Conservation (phyloP, 2,113 vertebrate species). For the Oenanthe melanoleuca region DNA sequence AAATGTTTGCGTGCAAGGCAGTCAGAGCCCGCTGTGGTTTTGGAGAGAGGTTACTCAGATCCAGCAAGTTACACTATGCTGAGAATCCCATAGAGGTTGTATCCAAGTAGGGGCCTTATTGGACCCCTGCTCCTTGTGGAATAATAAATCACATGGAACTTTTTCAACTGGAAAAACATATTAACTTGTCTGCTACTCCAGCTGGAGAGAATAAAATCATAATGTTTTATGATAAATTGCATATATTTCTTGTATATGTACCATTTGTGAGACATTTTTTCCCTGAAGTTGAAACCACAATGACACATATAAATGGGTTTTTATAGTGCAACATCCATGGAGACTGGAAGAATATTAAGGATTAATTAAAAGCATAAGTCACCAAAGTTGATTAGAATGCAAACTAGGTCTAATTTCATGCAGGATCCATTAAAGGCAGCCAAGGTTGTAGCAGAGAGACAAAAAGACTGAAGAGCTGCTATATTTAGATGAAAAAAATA, state of each 20-base stretch:
- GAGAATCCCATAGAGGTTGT: neutral
- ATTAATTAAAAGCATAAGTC: conserved; percentile 41
- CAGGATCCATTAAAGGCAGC: neutral
- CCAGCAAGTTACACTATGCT: neutral
- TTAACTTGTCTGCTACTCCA: conserved; percentile 16
- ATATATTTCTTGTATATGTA: neutral
- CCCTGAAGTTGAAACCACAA: neutral
- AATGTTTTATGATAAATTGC: conserved; percentile 17
- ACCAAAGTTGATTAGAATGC: conserved; percentile 19
- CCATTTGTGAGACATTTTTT: neutral
- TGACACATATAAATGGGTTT: neutral
- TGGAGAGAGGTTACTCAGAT: neutral
- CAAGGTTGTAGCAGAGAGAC: neutral
- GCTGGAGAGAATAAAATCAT: conserved; percentile 41
- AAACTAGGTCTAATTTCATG: conserved; percentile 11
- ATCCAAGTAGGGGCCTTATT: neutral
- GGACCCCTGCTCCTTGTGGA: neutral
- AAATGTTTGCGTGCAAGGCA: conserved; percentile 4
- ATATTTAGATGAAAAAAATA: conserved; percentile 6
- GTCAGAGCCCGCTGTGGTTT: neutral
- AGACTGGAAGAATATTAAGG: conserved; percentile 9
- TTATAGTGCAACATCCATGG: neutral
- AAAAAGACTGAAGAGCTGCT: conserved; percentile 17
- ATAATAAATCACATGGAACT: neutral
- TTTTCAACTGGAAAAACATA: conserved; percentile 12